Percentiles rank a stretch among this genome's conserved stretches.
phyloP scores from a whole-genome alignment of 2,113 vertebrate species.

The Gallinago paraguaiae region DNA sequence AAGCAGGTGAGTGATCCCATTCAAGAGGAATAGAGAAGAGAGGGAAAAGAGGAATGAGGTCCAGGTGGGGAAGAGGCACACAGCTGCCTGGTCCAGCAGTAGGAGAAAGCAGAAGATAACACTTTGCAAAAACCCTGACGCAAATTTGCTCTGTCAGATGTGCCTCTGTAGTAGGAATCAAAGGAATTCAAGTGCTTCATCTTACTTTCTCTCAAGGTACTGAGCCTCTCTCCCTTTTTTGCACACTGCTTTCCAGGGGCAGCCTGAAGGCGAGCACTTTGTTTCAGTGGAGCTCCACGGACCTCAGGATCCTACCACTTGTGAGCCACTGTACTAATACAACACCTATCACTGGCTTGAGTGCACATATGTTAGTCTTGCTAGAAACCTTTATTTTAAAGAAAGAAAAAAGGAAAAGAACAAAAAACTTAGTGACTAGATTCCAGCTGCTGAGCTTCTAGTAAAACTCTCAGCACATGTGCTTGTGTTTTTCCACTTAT shows the following conservation, averaged over 20 bases:
- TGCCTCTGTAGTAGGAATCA: not conserved
- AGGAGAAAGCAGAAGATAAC: not conserved
- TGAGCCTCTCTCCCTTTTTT: not conserved
- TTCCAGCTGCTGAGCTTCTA: not conserved
- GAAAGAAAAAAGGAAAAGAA: not conserved
- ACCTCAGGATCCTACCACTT: not conserved
- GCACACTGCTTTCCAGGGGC: not conserved
- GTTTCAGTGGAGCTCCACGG: not conserved
- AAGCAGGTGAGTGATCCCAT: not conserved
- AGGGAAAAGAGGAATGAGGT: not conserved
- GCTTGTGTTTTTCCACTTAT: not conserved
- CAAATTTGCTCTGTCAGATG: conserved; percentile 25
- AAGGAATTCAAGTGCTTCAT: not conserved
- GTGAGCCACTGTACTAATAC: not conserved
- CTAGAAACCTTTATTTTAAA: not conserved
- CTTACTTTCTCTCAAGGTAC: not conserved
- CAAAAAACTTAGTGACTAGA: not conserved
- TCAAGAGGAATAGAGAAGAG: not conserved
- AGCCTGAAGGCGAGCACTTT: not conserved
- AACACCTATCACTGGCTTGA: not conserved
- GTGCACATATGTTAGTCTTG: not conserved
- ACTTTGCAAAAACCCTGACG: not conserved
- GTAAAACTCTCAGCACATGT: not conserved
- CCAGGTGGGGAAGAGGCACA: not conserved
- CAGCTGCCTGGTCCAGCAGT: not conserved